Conservation (phyloP, 2,888 invertebrate genomes). For the Acanthosoma haemorrhoidale region DNA sequence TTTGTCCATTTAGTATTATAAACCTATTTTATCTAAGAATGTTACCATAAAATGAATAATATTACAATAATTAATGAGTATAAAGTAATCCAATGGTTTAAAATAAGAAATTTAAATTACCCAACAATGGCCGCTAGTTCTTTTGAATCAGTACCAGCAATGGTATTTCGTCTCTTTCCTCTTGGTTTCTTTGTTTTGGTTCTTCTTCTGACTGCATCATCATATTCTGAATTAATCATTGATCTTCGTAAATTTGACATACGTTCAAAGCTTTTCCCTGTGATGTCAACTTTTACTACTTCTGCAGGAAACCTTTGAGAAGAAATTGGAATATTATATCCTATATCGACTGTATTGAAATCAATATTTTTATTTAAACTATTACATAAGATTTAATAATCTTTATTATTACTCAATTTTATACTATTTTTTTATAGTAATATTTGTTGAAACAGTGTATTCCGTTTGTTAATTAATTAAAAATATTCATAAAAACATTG, state of each 20-base stretch:
- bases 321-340: too few relatives aligned
- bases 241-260: conserved; percentile 84
- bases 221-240: conserved; percentile 52
- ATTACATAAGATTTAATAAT: background rate
- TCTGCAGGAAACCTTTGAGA: conserved; percentile 85
- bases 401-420: background rate
- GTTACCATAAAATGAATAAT: background rate
- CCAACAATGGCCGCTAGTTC: conserved; percentile 81
- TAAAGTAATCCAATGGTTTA: background rate
- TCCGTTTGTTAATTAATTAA: too few relatives aligned
- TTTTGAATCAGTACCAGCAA: conserved; percentile 84
- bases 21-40: too few relatives aligned
- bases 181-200: conserved; percentile 68
- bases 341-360: too few relatives aligned
- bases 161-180: conserved; percentile 81
- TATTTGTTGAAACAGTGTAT: too few relatives aligned
- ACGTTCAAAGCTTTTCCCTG: conserved; percentile 80
- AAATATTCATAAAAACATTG: too few relatives aligned
- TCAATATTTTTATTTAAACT: conserved; percentile 33
- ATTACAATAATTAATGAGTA: background rate
- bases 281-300: conserved; percentile 82
- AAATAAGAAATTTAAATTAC: conserved; percentile 50
- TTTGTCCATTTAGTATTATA: background rate
- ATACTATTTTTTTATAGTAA: background rate
- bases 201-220: conserved; percentile 50